A percentile compares a stretch with the other conserved stretches of the same genome.
phyloP scores from a whole-genome alignment of 2,888 invertebrate species.

The Rhaphigaster nebulosa region DNA sequence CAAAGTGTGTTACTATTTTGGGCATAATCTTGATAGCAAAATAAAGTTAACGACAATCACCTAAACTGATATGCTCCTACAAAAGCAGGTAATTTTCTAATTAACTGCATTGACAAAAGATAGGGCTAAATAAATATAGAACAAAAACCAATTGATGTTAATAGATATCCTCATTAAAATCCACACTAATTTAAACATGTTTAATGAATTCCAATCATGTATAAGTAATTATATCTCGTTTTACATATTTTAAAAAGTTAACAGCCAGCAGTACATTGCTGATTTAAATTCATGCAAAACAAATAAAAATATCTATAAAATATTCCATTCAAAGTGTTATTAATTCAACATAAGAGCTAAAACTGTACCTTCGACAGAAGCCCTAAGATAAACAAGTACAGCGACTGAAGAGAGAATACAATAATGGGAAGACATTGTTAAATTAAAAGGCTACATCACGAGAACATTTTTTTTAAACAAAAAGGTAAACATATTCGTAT shows the following conservation, averaged over 20 bases:
- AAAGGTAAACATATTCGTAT: slow-evolving; percentile 35
- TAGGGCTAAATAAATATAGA: not conserved
- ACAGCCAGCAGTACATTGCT: not conserved
- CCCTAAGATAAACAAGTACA: slow-evolving; percentile 59
- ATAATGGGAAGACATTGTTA: slow-evolving; percentile 58
- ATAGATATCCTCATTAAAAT: not conserved
- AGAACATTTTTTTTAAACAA: slow-evolving; percentile 31
- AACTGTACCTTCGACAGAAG: slow-evolving; percentile 60
- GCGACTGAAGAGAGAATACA: slow-evolving; percentile 46
- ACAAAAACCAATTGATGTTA: not conserved
- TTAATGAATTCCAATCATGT: not conserved
- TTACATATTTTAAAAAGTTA: not conserved
- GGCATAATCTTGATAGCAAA: not conserved
- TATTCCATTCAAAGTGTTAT: not conserved
- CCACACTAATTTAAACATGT: not conserved
- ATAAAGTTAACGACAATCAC: not conserved
- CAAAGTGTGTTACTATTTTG: not conserved
- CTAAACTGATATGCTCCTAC: not conserved
- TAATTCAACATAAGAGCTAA: not conserved
- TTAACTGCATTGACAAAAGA: not conserved
- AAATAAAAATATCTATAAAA: not conserved
- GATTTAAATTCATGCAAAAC: not conserved
- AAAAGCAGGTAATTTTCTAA: not conserved
- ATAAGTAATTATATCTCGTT: not conserved
- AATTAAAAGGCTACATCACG: slow-evolving; percentile 54